Evolutionary conservation across 2,888 invertebrate genomes (phyloP).

Genomic region (Lepidochitona cinerea): DNA sequence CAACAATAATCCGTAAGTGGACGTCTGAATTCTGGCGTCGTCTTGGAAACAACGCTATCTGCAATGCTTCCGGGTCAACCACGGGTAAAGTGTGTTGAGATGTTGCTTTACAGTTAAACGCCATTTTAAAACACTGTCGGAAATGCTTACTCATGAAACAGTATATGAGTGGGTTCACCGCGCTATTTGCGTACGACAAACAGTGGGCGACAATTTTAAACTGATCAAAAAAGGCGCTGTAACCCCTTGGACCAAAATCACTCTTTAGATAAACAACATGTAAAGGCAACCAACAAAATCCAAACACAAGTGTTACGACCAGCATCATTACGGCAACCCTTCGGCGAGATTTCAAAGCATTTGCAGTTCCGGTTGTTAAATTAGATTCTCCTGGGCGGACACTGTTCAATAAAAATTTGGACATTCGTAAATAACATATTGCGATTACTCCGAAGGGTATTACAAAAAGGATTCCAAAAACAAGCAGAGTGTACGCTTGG

Average conservation of each 20-base stretch:
- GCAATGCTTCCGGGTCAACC: background rate
- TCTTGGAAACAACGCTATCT: background rate
- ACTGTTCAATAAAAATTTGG: constrained; percentile 19
- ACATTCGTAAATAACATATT: constrained; percentile 27
- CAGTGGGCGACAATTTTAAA: background rate
- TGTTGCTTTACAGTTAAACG: constrained; percentile 11
- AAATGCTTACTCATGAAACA: constrained; percentile 32
- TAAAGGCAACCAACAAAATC: constrained; percentile 33
- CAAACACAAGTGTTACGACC: constrained; percentile 24
- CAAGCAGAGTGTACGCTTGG: constrained; percentile 16
- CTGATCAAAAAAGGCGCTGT: constrained; percentile 1
- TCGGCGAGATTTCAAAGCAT: constrained; percentile 11
- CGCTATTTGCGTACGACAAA: constrained; percentile 25
- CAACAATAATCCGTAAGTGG: background rate
- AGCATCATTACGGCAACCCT: constrained; percentile 16
- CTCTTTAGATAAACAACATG: constrained; percentile 22
- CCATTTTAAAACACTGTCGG: constrained; percentile 22
- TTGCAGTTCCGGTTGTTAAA: background rate
- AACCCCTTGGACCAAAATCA: constrained; percentile 9
- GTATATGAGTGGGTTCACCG: constrained; percentile 30
- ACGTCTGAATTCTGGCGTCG: background rate
- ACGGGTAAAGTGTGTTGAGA: background rate
- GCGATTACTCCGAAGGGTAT: constrained; percentile 23
- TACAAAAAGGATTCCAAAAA: constrained; percentile 23
- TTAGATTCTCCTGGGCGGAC: constrained; percentile 6